Evolutionary conservation across 2,113 vertebrate genomes (phyloP), one percentile per base, ranked within the genome.

Genomic region (Pomatostomus ruficeps): DNA sequence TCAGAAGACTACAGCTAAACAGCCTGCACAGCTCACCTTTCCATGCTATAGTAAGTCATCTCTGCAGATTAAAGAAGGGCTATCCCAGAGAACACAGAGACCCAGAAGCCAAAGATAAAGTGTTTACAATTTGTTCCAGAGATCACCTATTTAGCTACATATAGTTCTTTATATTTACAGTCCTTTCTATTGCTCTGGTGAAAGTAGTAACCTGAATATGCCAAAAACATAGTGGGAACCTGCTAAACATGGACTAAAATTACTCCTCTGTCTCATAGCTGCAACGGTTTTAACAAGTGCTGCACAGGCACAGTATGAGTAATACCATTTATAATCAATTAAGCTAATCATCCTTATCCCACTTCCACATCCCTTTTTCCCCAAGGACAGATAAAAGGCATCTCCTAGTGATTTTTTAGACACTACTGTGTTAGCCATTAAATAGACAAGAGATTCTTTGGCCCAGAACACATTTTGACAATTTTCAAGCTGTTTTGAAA

Each of bases 31-130:
- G 71, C 45, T 88, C 78, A 73, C 42, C 45, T 68, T 85, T 57
- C 55, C 16, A 7, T 65, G 43, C 61, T 52, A 74, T 22, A 51
- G 0, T 49, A 66, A 89, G 19, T 65, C 36, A 59, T 23, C 52
- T 52, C 61, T 70, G 65, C 49, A 79, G 70, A 79, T 45, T 31
- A 67, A 82, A 48, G 51, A 58, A 45, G 55, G 57, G 46, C 42
- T 93, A 55, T 85, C 55, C 63, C 31, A 66, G 59, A 80, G 85
- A 91, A 70, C 55, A 82, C 7, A 1, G 55, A 68, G 85, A 94
- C 79, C 67, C 63, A 94, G 88, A 94, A 95, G 75, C 58, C 70
- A 83, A 84, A 93, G 77, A 85, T 61, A 40, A 83, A 84, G 19
- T 36, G 46, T 80, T 86, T 71, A 85, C 48, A 77, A 83, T 84